phyloP scores from a whole-genome alignment of 2,888 invertebrate genomes.

The Lepidocyrtinus sp. region DNA sequence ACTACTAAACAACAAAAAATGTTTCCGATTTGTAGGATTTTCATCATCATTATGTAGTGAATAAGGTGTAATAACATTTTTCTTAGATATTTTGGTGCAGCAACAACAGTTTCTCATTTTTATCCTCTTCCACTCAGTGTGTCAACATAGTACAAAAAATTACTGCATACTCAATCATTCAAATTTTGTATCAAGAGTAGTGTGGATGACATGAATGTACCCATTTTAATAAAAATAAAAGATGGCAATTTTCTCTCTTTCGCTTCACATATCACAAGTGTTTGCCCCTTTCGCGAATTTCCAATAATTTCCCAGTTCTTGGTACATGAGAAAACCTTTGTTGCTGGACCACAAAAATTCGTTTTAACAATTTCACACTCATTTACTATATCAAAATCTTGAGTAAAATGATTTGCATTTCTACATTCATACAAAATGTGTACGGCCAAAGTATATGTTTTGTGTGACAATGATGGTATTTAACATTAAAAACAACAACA shows the following conservation, averaged over 20 bases:
- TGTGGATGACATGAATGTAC: background rate
- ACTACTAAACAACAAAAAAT: constrained; percentile 17
- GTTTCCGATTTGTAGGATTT: background rate
- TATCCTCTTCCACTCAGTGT: no score
- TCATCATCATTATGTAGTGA: no score
- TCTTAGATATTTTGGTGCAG: background rate
- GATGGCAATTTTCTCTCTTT: background rate
- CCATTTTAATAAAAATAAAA: background rate
- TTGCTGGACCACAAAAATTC: background rate
- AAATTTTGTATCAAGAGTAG: background rate
- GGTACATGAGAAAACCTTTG: background rate
- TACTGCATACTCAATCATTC: background rate
- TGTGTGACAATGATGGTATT: background rate
- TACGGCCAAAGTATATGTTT: no score
- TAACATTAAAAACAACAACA: background rate
- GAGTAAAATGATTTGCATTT: no score
- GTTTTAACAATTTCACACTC: background rate
- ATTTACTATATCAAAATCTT: background rate
- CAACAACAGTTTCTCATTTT: background rate
- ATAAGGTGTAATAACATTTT: background rate
- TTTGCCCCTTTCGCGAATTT: background rate
- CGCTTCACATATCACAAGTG: background rate
- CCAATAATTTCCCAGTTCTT: background rate
- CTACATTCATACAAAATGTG: constrained; percentile 8
- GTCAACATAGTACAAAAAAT: background rate